Base-by-base conservation (phyloP, 2,113 vertebrate genomes). In the Ivindomyrus marchei region DNA sequence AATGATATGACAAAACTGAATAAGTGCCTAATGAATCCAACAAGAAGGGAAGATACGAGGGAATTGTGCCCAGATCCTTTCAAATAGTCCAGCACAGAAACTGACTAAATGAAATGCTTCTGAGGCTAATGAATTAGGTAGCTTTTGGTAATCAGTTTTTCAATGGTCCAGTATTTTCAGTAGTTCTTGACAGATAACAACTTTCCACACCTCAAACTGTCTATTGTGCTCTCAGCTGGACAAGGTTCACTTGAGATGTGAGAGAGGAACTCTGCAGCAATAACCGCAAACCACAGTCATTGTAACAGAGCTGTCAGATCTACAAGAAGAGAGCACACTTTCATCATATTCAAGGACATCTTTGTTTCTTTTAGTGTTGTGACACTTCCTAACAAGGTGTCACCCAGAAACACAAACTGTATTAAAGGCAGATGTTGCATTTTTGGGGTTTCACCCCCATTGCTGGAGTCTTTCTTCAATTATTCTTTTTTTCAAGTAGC, bases 251-350 rank as follows among this genome's bases (percentile, higher is more conserved):
- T 31, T 87, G 49, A 53, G 85, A 49, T 13, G 85, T 52, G 85
- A 87, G 85, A 52, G 27, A 36, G 74, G 49, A 87, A 87, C 27
- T 87, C 27, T 86, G 46, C 84, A 50, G 49, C 49, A n/a, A 27
- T 49, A 11, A 46, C 46, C 11, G 17, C 84, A 49, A 85, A 85
- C 21, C 1, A 24, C 83, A 24, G 45, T n/a, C 83, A 47, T 47
- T 85, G 46, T 85, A 85, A 85, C 45, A n/a, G 83, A 47, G 46
- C 45, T 85, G 42, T 85, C 83, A 85, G 36, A 85, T 85, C 42
- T 3, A 84, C 42, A 84, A 84, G 36, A 21, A 39, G 42, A 11
- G 17, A 11, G 4, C 42, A n/a, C 4, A 53, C 85, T 52, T 87
- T 87, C 49, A 52, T 27, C 27, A 31, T 52, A 49, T 27, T 52